Evolutionary conservation across 2,113 vertebrate genomes (phyloP).

Genomic region (Benitochromis conjunctus): DNA sequence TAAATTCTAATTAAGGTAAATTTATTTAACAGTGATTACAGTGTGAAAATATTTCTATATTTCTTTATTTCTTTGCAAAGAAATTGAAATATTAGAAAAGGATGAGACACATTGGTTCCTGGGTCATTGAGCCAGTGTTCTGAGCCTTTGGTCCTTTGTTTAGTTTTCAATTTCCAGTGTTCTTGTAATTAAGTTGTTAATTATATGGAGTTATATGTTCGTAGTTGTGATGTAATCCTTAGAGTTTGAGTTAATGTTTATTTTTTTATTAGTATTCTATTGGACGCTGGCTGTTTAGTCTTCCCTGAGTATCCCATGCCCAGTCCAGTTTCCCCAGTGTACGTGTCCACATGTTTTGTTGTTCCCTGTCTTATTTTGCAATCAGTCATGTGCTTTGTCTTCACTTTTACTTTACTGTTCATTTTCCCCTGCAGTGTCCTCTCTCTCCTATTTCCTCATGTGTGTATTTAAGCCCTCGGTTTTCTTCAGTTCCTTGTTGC

Average conservation of each 20-base stretch:
- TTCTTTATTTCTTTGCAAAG: background rate
- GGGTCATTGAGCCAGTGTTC: rapidly evolving
- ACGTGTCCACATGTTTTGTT: background rate
- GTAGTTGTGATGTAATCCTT: background rate
- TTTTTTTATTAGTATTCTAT: background rate
- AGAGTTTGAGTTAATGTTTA: background rate
- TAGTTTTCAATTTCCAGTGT: background rate
- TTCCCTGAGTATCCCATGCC: background rate
- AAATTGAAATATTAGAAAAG: background rate
- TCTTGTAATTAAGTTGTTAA: background rate
- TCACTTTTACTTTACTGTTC: background rate
- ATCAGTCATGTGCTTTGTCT: background rate
- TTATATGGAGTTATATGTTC: rapidly evolving
- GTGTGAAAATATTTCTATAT: background rate
- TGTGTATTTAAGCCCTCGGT: background rate
- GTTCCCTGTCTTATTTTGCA: background rate
- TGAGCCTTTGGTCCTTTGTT: background rate
- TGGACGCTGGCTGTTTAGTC: background rate
- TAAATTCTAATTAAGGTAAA: background rate
- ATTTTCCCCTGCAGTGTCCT: background rate
- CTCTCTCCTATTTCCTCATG: rapidly evolving
- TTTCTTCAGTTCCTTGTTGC: background rate
- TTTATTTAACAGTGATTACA: background rate
- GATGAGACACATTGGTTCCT: background rate
- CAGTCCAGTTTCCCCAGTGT: rapidly evolving